Conservation (phyloP, 53 echinoderm and acorn worm species). For the Actinopyga echinites region DNA sequence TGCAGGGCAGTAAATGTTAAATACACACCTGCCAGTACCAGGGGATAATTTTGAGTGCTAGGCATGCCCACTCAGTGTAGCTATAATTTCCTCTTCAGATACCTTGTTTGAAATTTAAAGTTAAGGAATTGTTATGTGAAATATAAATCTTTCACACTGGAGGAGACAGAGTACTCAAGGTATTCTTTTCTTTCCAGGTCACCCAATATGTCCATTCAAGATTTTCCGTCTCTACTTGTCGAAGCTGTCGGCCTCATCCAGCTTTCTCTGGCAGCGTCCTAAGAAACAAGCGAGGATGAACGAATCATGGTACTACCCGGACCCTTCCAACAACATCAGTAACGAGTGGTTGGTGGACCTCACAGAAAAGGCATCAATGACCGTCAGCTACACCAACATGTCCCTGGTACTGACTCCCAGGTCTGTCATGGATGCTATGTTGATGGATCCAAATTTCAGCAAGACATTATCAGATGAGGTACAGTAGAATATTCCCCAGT, state of each 20-base stretch:
- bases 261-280: conserved; percentile 34
- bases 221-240: conserved; percentile 35
- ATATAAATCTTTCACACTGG: too few relatives aligned
- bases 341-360: conserved; percentile 34
- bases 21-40: too few relatives aligned
- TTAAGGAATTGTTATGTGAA: too few relatives aligned
- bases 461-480: conserved; percentile 20
- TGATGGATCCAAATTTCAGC: not conserved
- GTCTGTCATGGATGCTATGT: conserved; percentile 14
- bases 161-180: too few relatives aligned
- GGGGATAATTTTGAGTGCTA: too few relatives aligned
- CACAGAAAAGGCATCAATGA: conserved; percentile 28
- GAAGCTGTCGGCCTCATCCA: conserved; percentile 24
- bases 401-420: conserved; percentile 31
- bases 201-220: conserved; percentile 37
- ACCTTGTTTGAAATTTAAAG: too few relatives aligned
- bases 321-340: conserved; percentile 13
- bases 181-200: not conserved
- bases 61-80: too few relatives aligned
- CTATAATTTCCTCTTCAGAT: too few relatives aligned
- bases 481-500: not conserved
- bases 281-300: not conserved
- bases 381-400: conserved; percentile 41
- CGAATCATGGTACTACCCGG: conserved; percentile 9
- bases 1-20: too few relatives aligned